Conservation (phyloP, 2,797 vertebrate genomes). For the Tarsius wallacei region DNA sequence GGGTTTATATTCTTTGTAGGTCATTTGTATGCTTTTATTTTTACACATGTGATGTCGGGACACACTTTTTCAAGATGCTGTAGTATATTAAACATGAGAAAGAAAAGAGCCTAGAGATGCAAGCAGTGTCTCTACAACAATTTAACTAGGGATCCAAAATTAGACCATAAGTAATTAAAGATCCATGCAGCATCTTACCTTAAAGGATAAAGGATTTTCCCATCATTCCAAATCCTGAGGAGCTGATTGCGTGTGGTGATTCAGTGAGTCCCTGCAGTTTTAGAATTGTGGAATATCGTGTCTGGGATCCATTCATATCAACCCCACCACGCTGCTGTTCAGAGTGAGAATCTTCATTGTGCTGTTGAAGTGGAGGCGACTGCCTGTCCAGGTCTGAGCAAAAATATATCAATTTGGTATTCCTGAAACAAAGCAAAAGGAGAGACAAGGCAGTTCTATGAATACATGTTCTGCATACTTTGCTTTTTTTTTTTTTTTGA, state of each 20-base stretch:
- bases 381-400: slow-evolving; percentile 97
- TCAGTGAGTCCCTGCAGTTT: slow-evolving; percentile 97
- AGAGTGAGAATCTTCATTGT: slow-evolving; percentile 96
- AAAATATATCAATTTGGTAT: slow-evolving; percentile 99
- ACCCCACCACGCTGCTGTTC: slow-evolving; percentile 98
- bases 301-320: slow-evolving; percentile 99
- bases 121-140: background rate
- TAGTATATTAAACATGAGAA: background rate
- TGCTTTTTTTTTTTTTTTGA: too few species aligned
- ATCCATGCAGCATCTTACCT: slow-evolving; percentile 90
- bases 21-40: background rate
- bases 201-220: slow-evolving; percentile 97
- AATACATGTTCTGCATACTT: background rate
- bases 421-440: slow-evolving; percentile 91
- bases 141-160: background rate
- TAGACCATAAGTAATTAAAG: background rate
- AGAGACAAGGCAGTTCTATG: slow-evolving; percentile 7
- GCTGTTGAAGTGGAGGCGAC: slow-evolving; percentile 96
- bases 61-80: background rate
- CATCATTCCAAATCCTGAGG: slow-evolving; percentile 98
- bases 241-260: slow-evolving; percentile 98
- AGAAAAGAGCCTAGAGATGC: background rate
- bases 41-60: background rate
- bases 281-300: slow-evolving; percentile 98
- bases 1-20: background rate